phyloP scores from a whole-genome alignment of 2,797 vertebrate species.

The Oryzias sinensis region DNA sequence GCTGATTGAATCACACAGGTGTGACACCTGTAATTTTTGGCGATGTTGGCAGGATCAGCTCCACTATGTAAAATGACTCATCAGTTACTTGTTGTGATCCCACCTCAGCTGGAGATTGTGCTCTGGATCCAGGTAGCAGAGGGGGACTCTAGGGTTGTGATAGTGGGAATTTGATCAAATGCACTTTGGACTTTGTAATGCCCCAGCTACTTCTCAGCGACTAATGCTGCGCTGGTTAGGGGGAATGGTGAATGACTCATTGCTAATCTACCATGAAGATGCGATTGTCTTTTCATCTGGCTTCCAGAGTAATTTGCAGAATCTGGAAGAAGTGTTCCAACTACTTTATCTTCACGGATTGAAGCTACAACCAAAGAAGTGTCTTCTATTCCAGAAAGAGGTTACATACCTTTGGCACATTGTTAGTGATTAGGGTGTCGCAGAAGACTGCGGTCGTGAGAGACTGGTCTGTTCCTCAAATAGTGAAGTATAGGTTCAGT shows the following conservation, averaged over 20 bases:
- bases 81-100: too few relatives aligned
- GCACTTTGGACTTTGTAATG: background rate
- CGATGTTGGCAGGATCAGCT: too few relatives aligned
- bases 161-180: background rate
- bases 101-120: too few relatives aligned
- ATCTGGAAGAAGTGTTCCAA: background rate
- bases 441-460: too few relatives aligned
- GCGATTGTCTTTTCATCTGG: too few relatives aligned
- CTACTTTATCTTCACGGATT: background rate
- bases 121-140: too few relatives aligned
- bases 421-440: background rate
- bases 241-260: background rate
- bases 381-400: background rate
- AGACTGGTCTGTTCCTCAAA: too few relatives aligned
- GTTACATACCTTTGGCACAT: background rate
- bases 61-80: too few relatives aligned
- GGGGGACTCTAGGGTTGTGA: too few relatives aligned
- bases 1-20: too few relatives aligned
- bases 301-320: background rate
- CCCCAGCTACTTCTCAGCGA: background rate
- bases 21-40: too few relatives aligned
- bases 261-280: background rate
- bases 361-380: background rate
- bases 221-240: background rate
- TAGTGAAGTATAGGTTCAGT: too few relatives aligned